phyloP scores from a whole-genome alignment of 2,113 vertebrate species.

The Nannobrachium achirus region DNA sequence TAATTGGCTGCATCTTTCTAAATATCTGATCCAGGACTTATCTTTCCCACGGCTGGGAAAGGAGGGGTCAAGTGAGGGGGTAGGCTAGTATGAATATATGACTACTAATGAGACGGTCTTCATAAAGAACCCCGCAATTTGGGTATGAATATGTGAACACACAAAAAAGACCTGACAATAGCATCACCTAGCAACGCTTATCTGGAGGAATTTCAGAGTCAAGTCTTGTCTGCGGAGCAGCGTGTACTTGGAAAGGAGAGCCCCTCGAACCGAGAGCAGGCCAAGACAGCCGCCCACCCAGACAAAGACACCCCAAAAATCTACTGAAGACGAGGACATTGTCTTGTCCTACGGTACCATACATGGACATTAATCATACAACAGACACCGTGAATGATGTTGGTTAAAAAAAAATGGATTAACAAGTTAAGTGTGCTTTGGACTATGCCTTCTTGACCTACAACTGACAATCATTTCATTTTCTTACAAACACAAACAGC shows the following conservation, averaged over 20 bases:
- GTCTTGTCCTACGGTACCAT: constrained; percentile 58
- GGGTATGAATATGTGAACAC: constrained; percentile 81
- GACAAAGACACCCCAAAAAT: constrained; percentile 69
- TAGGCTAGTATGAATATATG: constrained; percentile 81
- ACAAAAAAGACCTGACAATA: constrained; percentile 74
- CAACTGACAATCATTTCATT: constrained; percentile 32
- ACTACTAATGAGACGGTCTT: constrained; percentile 79
- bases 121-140: constrained; percentile 73
- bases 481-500: constrained; percentile 42
- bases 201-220: constrained; percentile 81
- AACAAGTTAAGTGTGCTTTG: constrained; percentile 75
- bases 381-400: constrained; percentile 57
- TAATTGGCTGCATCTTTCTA: constrained; percentile 65
- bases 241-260: constrained; percentile 69
- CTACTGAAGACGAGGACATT: constrained; percentile 62
- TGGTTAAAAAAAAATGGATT: constrained; percentile 62
- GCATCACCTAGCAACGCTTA: constrained; percentile 79
- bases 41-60: constrained; percentile 81
- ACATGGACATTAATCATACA: constrained; percentile 73
- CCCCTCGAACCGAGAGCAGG: constrained; percentile 65
- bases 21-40: constrained; percentile 55
- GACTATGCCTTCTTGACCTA: constrained; percentile 65
- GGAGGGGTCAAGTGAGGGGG: constrained; percentile 80
- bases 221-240: constrained; percentile 72
- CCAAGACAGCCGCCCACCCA: constrained; percentile 58